Conservation (phyloP, 2,797 vertebrate genomes). For the Tangara arthus region DNA sequence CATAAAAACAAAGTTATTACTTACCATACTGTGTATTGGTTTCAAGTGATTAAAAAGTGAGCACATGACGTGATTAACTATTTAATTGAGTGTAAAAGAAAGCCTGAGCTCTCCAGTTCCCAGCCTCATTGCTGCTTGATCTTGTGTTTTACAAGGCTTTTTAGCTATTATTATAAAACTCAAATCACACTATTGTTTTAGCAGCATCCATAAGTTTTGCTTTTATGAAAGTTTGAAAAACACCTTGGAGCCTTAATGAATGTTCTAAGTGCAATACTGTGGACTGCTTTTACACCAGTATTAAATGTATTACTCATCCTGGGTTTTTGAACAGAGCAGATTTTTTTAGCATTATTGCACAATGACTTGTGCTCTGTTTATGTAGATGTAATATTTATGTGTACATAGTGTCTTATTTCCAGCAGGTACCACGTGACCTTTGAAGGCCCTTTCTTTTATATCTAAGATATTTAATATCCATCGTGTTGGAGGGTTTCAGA, state of each 20-base stretch:
- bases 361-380: neutral
- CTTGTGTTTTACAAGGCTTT: neutral
- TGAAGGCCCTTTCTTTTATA: neutral
- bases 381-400: neutral
- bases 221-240: neutral
- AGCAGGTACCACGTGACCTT: neutral
- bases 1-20: slow-evolving; percentile 19
- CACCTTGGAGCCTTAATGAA: neutral
- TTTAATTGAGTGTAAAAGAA: slow-evolving; percentile 19
- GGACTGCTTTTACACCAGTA: neutral
- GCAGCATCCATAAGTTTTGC: neutral
- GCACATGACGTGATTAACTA: neutral
- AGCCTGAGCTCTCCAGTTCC: neutral
- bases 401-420: neutral
- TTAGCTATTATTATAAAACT: neutral
- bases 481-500: neutral
- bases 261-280: neutral
- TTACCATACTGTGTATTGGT: neutral
- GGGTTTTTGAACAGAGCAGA: rapidly evolving
- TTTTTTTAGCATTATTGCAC: neutral
- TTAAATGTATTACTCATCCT: neutral
- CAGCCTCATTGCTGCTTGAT: neutral
- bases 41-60: slow-evolving; percentile 20
- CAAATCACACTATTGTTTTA: neutral
- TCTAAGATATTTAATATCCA: neutral